phyloP scores from a whole-genome alignment of 2,797 vertebrate species.

The Coendou prehensilis region DNA sequence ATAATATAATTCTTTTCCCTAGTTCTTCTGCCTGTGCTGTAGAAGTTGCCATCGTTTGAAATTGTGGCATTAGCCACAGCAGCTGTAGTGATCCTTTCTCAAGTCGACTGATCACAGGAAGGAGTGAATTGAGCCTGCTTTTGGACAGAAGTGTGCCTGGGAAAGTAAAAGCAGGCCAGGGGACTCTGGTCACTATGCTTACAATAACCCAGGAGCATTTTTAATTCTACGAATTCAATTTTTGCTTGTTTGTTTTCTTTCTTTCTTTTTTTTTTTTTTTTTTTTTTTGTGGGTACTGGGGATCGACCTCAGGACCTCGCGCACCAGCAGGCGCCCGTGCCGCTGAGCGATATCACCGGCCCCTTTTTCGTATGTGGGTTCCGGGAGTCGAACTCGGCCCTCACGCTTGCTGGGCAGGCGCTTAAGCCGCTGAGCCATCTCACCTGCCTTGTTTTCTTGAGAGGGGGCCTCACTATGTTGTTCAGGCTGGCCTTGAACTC shows the following conservation, averaged over 20 bases:
- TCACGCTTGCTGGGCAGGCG: too few relatives aligned
- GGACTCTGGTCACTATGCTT: rapidly evolving
- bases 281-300: too few relatives aligned
- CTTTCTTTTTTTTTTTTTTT: too few relatives aligned
- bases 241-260: neutral
- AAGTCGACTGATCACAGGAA: neutral
- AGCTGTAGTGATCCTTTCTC: neutral
- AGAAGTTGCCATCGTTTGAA: neutral
- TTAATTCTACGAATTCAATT: neutral
- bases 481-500: neutral
- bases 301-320: too few relatives aligned
- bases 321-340: too few relatives aligned
- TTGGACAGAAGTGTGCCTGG: rapidly evolving
- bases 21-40: neutral
- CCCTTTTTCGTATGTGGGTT: too few relatives aligned
- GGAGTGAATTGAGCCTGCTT: neutral
- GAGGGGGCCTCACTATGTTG: neutral
- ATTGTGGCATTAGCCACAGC: neutral
- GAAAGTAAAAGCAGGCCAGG: neutral
- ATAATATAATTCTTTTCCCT: neutral
- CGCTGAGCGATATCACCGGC: too few relatives aligned
- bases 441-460: neutral
- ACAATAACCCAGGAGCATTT: rapidly evolving
- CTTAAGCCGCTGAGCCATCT: too few relatives aligned
- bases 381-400: too few relatives aligned